A percentile compares a stretch with the other conserved stretches of the same genome.
Evolutionary conservation across 2,113 vertebrate species (phyloP).

Genomic region (Phalacrocorax pelagicus): DNA sequence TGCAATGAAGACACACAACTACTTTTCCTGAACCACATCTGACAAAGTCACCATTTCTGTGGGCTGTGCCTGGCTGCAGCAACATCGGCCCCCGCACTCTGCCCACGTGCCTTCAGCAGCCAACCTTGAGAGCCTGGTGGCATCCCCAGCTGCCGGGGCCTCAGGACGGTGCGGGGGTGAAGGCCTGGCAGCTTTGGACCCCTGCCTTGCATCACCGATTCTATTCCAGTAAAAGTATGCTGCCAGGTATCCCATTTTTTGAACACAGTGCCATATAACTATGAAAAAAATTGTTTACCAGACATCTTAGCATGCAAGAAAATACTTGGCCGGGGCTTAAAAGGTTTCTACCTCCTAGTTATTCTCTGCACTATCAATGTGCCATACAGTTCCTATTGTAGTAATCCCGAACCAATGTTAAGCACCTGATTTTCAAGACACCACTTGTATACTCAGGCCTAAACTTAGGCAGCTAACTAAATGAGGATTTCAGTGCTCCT

Average conservation of each 20-base stretch:
- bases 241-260: neutral
- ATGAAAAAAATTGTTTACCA: neutral
- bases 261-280: neutral
- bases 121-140: neutral
- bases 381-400: neutral
- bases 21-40: neutral
- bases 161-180: rapidly evolving
- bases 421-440: neutral
- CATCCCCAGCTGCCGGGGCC: neutral
- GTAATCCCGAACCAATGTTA: neutral
- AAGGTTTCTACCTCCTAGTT: neutral
- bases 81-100: neutral
- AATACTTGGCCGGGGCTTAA: neutral
- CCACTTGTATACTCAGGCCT: neutral
- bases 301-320: neutral
- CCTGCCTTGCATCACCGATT: neutral
- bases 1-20: neutral
- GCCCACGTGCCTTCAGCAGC: neutral
- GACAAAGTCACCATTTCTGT: rapidly evolving
- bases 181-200: neutral
- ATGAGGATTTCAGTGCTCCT: neutral
- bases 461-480: neutral
- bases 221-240: neutral
- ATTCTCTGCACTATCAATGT: neutral
- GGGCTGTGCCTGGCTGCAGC: neutral